A percentile compares a stretch with the other conserved stretches of the same genome.
phyloP scores from a whole-genome alignment of 2,797 vertebrate species.

The Saguinus oedipus region DNA sequence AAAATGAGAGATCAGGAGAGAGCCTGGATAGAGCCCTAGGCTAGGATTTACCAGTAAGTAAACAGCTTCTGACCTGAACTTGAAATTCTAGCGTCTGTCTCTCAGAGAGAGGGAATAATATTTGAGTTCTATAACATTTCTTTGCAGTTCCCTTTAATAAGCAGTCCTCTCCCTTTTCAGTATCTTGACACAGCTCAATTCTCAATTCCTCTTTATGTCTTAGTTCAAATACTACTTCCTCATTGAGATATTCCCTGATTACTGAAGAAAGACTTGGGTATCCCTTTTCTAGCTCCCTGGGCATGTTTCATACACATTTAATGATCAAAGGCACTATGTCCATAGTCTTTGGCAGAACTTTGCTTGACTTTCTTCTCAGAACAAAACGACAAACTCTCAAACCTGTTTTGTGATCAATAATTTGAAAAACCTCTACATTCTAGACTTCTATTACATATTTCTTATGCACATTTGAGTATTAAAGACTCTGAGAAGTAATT shows the following conservation, averaged over 20 bases:
- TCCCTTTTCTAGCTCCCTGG: not conserved
- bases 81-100: slow-evolving; percentile 33
- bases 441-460: slow-evolving; percentile 13
- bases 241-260: not conserved
- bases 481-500: slow-evolving; percentile 15
- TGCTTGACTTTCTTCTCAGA: not conserved
- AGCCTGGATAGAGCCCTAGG: slow-evolving; percentile 60
- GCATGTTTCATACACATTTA: not conserved
- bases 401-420: slow-evolving; percentile 3
- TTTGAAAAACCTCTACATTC: slow-evolving; percentile 12
- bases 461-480: not conserved
- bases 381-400: not conserved
- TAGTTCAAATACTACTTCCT: not conserved
- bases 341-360: not conserved
- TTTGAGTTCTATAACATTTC: not conserved
- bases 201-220: not conserved
- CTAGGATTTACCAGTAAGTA: slow-evolving; percentile 71
- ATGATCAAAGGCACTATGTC: not conserved
- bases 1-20: slow-evolving; percentile 60
- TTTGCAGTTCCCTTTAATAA: not conserved
- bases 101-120: not conserved
- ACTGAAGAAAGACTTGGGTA: not conserved
- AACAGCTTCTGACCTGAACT: slow-evolving; percentile 73
- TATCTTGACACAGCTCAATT: not conserved
- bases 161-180: not conserved